Base-by-base conservation (phyloP, 2,888 invertebrate genomes). In the Microplitis manilae region DNA sequence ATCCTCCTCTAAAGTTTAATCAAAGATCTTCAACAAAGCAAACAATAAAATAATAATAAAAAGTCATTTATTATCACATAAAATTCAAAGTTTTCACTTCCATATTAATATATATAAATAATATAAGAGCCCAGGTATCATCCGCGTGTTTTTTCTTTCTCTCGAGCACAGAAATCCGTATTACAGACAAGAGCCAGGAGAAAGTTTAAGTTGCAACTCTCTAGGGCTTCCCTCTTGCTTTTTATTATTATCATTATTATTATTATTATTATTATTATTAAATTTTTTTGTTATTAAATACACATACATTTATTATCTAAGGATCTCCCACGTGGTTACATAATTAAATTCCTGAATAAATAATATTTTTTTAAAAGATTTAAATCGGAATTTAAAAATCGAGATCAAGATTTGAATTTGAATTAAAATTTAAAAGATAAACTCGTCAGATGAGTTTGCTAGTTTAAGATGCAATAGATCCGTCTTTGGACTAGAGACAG, bases 161-260 rank as follows among this genome's bases (percentile, higher is more conserved):
- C 50, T 9, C 13, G 50, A 50, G 13, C 79, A 75, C 68, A 76
- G 59, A 30, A 73, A 50, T 50, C 50, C 50, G 50, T 50, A 50
- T 50, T 13, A 50, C 50, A 50, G 50, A 8, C 13, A 2, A 13
- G 50, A 50, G 50, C 50, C 13, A 2, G 50, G 50, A 50, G 50
- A 50, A 50, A 50, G 50, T 50, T 50, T 50, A 30, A 2, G 50
- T 50, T 50, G 50, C 13, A 50, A 50, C 50, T 50, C 50, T 50
- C 50, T 50, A 50, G 13, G 50, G 50, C 13, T 50, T 50, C 50
- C 50, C 50, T 50, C 50, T 50, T 13, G 50, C 30, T 13, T 50
- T 50, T 50, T 50, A 50, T 50, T 13, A 50, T 9, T 50, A 17
- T 17, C 17, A 13, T 50, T 50, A 13, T 50, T 50, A 5, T 50